Base-by-base conservation (phyloP, 2,888 invertebrate species). In the Myopa tessellatipennis region DNA sequence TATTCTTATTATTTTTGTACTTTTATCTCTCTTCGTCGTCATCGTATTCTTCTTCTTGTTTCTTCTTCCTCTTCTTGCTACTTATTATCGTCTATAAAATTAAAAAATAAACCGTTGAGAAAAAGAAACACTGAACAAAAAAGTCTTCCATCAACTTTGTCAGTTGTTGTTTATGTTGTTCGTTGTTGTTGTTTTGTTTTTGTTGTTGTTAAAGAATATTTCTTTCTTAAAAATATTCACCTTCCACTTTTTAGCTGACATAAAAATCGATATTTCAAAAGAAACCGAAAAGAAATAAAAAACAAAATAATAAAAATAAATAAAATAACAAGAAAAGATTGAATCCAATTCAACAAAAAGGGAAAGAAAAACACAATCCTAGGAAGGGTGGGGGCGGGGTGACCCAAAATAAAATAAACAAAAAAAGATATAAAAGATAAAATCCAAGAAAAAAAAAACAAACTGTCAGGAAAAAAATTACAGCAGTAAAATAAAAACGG, bases 231-330 rank as follows among this genome's bases (percentile, higher is more conserved):
- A 84, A 84, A 84, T 84, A 83, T 85, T 82, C 85, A 85, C 85
- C 85, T 85, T 85, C 83, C 85, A 85, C 85, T 45, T 45, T 85
- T 83, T 83, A 84, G 83, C 84, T 85, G 85, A 85, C 85, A 85
- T 85, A 83, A 85, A 85, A 85, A 85, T 85, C 85, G 84, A 85
- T 85, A 85, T 84, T 83, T 82, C 81, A 81, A 83, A 83, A 82
- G 82, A 82, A 85, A 74, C 45, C 50, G 65, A 38, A 72, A 18
- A 52, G 68, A 58, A 73, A 72, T 16, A 60, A 61, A 45, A 7
- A 60, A 68, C 58, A 73, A 68, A 73, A 74, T 73, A 78, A 79
- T 70, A 85, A 84, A 82, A 82, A 81, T 78, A 77, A 71, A 80
- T 77, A 79, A 65, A 74, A 73, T 38, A 60, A 10, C 45, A 45